Conservation (phyloP, 2,113 vertebrate genomes). For the Sinocyclocheilus anophthalmus region DNA sequence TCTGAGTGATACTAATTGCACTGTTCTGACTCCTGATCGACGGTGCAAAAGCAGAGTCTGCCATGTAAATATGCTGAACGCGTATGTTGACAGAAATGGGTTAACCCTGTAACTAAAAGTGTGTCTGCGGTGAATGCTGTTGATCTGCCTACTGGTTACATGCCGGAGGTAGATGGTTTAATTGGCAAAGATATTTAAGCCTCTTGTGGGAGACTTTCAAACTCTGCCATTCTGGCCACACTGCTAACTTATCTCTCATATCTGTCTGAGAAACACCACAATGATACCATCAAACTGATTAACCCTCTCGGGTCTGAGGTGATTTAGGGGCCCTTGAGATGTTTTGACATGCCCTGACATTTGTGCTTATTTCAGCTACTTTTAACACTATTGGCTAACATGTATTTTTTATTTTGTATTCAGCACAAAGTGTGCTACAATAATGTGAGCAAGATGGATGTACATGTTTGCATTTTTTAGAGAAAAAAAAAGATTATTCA, state of each 20-base stretch:
- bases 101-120: neutral
- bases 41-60: neutral
- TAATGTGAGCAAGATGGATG: too few species aligned
- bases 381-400: too few species aligned
- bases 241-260: neutral
- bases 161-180: neutral
- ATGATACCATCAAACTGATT: neutral
- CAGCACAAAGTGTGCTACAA: too few species aligned
- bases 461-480: too few species aligned
- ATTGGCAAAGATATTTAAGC: neutral
- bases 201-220: neutral
- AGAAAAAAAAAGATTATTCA: too few species aligned
- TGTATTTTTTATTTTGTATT: too few species aligned
- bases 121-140: too few species aligned
- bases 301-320: too few species aligned
- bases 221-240: neutral
- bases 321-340: too few species aligned
- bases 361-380: too few species aligned
- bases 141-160: too few species aligned
- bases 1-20: neutral
- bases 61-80: neutral
- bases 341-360: too few species aligned
- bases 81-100: neutral
- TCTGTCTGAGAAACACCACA: neutral
- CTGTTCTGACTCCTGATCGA: neutral